Percentiles rank a stretch among this genome's conserved stretches.
phyloP scores from a whole-genome alignment of 1,140 invertebrate genomes.

The Pseudomyrmex cubaensis region DNA sequence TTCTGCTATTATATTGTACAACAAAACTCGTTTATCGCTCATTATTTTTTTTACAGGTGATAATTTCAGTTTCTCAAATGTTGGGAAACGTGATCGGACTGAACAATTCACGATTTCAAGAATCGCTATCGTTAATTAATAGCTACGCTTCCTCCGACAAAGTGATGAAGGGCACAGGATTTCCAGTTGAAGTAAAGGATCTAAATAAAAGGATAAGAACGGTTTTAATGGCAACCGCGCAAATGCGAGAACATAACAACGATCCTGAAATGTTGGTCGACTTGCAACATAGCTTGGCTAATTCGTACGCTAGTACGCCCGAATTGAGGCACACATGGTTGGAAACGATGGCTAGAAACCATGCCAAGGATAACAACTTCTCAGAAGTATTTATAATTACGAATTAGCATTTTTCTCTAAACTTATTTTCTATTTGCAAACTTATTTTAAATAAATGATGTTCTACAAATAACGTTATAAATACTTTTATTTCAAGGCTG shows the following conservation, averaged over 20 bases:
- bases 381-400: constrained; percentile 86
- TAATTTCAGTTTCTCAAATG: constrained; percentile 96
- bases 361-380: constrained; percentile 91
- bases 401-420: neutral
- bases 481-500: constrained; percentile 86
- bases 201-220: constrained; percentile 96
- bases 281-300: constrained; percentile 96
- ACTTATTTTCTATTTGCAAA: neutral
- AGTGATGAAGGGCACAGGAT: constrained; percentile 95
- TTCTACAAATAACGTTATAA: neutral
- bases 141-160: constrained; percentile 97
- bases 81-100: constrained; percentile 94
- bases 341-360: constrained; percentile 95
- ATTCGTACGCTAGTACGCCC: constrained; percentile 97
- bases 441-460: neutral
- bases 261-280: constrained; percentile 97
- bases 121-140: constrained; percentile 96
- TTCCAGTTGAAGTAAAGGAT: constrained; percentile 96
- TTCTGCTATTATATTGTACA: too few species aligned
- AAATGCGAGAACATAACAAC: constrained; percentile 95
- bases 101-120: constrained; percentile 96
- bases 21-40: neutral
- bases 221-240: constrained; percentile 96
- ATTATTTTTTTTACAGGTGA: constrained; percentile 85
- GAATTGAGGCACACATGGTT: constrained; percentile 97